phyloP scores from a whole-genome alignment of 2,888 invertebrate genomes.

The Heliconius cydno region DNA sequence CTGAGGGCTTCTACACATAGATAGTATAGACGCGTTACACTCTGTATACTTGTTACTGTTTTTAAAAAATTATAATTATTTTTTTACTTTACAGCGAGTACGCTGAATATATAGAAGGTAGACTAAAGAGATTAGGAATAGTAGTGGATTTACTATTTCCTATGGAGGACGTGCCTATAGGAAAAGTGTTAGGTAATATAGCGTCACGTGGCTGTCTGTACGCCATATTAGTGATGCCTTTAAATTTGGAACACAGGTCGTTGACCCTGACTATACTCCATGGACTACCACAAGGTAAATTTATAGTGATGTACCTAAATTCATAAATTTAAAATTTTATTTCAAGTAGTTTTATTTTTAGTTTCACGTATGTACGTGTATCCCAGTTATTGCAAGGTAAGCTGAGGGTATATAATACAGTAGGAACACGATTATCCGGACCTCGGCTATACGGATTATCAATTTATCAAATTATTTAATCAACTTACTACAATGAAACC shows the following conservation, averaged over 20 bases:
- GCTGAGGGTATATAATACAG: too few species aligned
- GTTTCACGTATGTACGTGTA: background rate
- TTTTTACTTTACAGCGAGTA: constrained; percentile 85
- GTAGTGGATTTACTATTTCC: constrained; percentile 95
- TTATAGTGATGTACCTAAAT: background rate
- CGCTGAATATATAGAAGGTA: constrained; percentile 93
- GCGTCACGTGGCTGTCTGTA: constrained; percentile 94
- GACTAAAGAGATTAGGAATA: constrained; percentile 89
- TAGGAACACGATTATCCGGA: too few species aligned
- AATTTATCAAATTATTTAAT: too few species aligned
- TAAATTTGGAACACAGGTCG: constrained; percentile 93
- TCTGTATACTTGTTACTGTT: too few species aligned
- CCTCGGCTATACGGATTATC: too few species aligned
- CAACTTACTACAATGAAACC: too few species aligned
- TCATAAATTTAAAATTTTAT: background rate
- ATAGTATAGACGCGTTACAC: too few species aligned
- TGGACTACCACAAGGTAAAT: constrained; percentile 93
- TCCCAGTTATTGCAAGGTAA: background rate
- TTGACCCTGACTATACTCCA: constrained; percentile 95
- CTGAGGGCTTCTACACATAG: too few species aligned
- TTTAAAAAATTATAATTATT: background rate
- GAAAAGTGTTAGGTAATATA: constrained; percentile 91
- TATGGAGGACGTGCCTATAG: constrained; percentile 93
- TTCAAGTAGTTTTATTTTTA: background rate
- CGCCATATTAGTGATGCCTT: constrained; percentile 92